Evolutionary conservation across 2,797 vertebrate species (phyloP).

Genomic region (Heliangelus exortis): DNA sequence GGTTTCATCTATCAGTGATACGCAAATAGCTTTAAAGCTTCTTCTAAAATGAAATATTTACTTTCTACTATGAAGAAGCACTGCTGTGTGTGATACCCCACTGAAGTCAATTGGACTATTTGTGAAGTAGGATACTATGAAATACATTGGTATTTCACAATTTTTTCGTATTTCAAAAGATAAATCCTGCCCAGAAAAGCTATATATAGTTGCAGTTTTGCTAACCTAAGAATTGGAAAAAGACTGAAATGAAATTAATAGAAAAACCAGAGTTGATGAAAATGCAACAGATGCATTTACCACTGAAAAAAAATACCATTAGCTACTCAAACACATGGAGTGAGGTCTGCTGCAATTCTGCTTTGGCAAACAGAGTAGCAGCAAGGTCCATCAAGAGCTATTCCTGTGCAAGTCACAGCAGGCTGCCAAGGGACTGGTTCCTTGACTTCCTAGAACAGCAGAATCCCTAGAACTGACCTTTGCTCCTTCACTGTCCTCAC

Average conservation of each 20-base stretch:
- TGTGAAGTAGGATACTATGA: neutral
- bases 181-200: neutral
- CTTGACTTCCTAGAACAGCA: slow-evolving; percentile 20
- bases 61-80: neutral
- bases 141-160: neutral
- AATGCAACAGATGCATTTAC: neutral
- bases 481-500: neutral
- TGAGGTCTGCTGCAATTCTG: neutral
- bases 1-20: neutral
- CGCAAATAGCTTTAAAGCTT: neutral
- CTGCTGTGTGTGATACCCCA: neutral
- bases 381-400: neutral
- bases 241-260: neutral
- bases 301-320: neutral
- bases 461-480: neutral
- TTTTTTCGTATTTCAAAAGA: neutral
- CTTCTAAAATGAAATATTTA: neutral
- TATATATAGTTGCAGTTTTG: neutral
- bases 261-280: neutral
- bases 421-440: neutral
- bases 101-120: neutral
- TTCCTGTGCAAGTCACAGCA: neutral
- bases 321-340: neutral
- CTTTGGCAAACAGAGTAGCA: neutral
- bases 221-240: neutral